Evolutionary conservation across 2,888 invertebrate species (phyloP).

Genomic region (Didymodactylos carnosus): DNA sequence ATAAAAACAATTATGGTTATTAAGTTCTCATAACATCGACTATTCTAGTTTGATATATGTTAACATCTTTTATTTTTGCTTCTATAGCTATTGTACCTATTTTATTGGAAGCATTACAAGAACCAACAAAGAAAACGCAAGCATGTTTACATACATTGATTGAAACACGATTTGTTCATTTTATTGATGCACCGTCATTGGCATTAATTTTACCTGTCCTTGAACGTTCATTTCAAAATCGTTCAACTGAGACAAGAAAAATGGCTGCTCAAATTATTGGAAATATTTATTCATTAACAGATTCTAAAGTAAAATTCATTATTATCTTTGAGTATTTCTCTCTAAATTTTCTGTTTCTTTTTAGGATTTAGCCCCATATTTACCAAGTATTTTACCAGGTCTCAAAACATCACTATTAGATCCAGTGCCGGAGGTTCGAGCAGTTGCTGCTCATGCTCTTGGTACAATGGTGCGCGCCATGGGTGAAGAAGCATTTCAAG

Average conservation of each 20-base stretch:
- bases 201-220: constrained; percentile 98
- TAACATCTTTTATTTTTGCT: neutral
- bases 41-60: neutral
- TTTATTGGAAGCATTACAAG: constrained; percentile 69
- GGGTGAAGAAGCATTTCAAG: constrained; percentile 85
- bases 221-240: constrained; percentile 83
- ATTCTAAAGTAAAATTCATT: constrained; percentile 51
- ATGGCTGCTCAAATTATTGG: constrained; percentile 99
- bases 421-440: constrained; percentile 90
- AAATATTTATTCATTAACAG: constrained; percentile 95
- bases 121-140: constrained; percentile 83
- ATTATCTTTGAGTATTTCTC: neutral
- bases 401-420: constrained; percentile 72
- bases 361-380: constrained; percentile 1
- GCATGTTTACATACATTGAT: constrained; percentile 66
- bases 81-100: constrained; percentile 35
- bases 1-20: too few relatives aligned
- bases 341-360: neutral
- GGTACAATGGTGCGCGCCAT: constrained; percentile 94
- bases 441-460: constrained; percentile 78
- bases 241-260: constrained; percentile 89
- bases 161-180: constrained; percentile 69
- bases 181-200: constrained; percentile 91
- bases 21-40: neutral
- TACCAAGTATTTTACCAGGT: constrained; percentile 12